phyloP scores from a whole-genome alignment of 2,113 vertebrate genomes.

The Phyllostomus discolor region DNA sequence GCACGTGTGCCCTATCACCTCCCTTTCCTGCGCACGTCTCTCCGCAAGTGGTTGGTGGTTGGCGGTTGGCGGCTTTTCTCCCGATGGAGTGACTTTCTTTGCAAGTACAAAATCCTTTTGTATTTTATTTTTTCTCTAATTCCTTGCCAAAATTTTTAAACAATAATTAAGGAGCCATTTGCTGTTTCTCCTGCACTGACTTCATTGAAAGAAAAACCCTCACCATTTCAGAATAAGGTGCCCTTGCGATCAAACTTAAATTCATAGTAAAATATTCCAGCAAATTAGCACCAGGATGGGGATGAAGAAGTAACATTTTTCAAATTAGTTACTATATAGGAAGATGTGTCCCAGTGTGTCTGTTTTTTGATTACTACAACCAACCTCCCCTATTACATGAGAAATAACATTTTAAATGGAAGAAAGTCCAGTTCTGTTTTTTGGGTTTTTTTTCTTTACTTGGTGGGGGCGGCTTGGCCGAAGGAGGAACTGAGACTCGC shows the following conservation, averaged over 20 bases:
- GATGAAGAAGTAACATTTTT: constrained; percentile 4
- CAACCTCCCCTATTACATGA: background rate
- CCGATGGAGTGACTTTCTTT: background rate
- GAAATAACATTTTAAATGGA: background rate
- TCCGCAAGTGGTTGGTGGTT: fast-evolving
- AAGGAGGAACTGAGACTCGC: background rate
- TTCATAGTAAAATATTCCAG: background rate
- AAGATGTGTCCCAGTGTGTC: background rate
- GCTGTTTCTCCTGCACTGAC: background rate
- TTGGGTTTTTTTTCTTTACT: background rate
- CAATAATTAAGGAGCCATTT: background rate
- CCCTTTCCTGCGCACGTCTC: background rate
- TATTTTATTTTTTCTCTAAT: background rate
- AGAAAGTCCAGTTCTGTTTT: background rate
- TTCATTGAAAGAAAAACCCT: background rate
- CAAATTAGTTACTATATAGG: background rate
- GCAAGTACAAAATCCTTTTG: background rate
- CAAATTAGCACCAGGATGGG: background rate
- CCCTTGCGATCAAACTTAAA: background rate
- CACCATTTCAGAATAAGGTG: background rate
- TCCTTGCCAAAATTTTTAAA: constrained; percentile 8
- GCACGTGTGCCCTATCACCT: too few species aligned
- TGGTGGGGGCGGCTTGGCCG: background rate
- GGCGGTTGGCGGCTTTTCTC: background rate
- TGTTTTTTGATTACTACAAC: background rate